Conservation (phyloP, 2,113 vertebrate species). For the Solenodon paradoxus region DNA sequence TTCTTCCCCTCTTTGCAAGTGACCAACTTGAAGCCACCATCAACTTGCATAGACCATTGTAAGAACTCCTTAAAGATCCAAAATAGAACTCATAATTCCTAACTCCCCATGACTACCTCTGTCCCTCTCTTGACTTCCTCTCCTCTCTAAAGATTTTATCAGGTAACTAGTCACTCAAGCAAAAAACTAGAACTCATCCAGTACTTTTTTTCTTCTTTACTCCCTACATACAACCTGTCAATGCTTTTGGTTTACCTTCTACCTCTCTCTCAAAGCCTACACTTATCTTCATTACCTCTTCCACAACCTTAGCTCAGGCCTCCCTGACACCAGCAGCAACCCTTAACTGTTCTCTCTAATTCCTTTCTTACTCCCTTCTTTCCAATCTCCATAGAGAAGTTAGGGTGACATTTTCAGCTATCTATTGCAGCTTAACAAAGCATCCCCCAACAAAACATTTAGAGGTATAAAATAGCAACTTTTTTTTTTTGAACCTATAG, state of each 20-base stretch:
- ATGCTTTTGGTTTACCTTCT: neutral
- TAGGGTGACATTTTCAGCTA: neutral
- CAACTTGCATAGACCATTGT: neutral
- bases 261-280: neutral
- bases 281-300: neutral
- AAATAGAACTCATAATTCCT: neutral
- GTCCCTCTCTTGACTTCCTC: neutral
- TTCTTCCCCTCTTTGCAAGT: slow-evolving; percentile 13
- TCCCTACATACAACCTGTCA: neutral
- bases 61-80: neutral
- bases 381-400: neutral
- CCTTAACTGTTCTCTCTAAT: neutral
- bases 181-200: neutral
- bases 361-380: neutral
- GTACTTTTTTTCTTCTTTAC: neutral
- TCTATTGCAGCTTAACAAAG: neutral
- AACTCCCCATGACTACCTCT: neutral
- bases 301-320: neutral
- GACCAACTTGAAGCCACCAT: neutral
- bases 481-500: neutral
- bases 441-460: neutral
- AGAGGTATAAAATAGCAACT: neutral
- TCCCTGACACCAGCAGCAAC: neutral
- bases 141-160: neutral
- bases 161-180: neutral